Evolutionary conservation across 2,797 vertebrate genomes (phyloP).

Genomic region (Ficedula albicollis): DNA sequence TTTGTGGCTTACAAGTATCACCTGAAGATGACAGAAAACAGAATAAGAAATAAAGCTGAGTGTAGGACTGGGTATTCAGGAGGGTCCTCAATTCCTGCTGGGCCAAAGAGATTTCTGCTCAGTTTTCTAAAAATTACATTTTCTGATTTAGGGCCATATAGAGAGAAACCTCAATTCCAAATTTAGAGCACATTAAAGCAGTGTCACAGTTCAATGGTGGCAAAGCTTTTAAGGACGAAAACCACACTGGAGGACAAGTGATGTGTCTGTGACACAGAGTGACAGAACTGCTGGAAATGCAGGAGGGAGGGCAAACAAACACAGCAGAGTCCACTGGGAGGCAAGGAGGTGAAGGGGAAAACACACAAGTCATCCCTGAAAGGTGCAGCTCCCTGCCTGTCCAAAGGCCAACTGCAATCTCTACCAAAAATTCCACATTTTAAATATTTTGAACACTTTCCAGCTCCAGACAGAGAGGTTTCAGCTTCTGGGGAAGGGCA

Average conservation of each 20-base stretch:
- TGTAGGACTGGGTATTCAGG: background rate
- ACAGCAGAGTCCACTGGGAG: background rate
- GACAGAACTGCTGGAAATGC: background rate
- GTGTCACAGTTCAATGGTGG: background rate
- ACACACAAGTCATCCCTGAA: background rate
- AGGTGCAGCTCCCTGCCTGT: background rate
- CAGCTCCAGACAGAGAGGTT: background rate
- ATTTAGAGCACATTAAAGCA: conserved; percentile 6
- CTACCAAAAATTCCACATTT: background rate
- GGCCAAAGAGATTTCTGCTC: background rate
- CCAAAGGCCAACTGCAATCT: background rate
- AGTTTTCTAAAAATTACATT: background rate
- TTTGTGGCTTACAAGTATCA: background rate
- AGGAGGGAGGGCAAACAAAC: background rate
- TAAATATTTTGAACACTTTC: background rate
- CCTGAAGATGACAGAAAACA: background rate
- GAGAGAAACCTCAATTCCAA: conserved; percentile 28
- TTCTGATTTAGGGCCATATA: background rate
- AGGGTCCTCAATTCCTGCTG: background rate
- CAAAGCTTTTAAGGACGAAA: conserved; percentile 18
- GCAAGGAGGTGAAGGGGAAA: background rate
- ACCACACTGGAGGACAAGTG: background rate
- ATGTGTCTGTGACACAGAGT: background rate
- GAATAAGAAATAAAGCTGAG: background rate
- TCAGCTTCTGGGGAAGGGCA: background rate